A percentile compares a stretch with the other conserved stretches of the same genome.
Conservation (phyloP, 2,888 invertebrate genomes). For the Malacosoma neustria region DNA sequence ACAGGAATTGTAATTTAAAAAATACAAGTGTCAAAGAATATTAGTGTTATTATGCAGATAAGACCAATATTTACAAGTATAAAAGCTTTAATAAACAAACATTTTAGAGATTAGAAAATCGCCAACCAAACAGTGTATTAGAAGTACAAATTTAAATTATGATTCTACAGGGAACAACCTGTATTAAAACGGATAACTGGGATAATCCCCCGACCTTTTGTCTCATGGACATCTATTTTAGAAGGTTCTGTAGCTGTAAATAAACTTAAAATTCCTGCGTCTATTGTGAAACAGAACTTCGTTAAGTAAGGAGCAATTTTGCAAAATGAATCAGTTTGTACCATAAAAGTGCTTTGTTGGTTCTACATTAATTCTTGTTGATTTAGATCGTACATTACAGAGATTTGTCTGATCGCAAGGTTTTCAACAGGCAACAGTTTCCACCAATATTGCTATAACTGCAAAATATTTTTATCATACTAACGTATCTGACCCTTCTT, state of each 20-base stretch:
- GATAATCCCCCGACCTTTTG: conserved; percentile 37
- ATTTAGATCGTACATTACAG: too few species aligned
- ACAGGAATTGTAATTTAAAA: too few species aligned
- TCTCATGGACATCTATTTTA: conserved; percentile 26
- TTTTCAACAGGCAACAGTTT: too few species aligned
- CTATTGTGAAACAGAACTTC: not conserved
- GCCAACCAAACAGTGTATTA: conserved; percentile 18
- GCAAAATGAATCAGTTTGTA: not conserved
- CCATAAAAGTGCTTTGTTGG: too few species aligned
- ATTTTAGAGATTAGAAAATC: not conserved
- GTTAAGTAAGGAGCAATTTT: not conserved
- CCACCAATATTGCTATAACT: too few species aligned
- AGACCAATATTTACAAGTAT: too few species aligned
- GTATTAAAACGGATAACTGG: conserved; percentile 37
- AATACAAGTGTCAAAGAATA: too few species aligned
- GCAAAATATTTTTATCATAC: too few species aligned
- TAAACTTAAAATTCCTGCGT: conserved; percentile 17
- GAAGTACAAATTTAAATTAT: conserved; percentile 33
- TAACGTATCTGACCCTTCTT: too few species aligned
- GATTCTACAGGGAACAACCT: conserved; percentile 30
- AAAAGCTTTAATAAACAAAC: not conserved
- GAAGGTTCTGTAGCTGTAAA: conserved; percentile 36
- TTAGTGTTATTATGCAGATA: too few species aligned
- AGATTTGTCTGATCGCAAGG: too few species aligned
- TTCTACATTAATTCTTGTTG: too few species aligned